Evolutionary conservation across 1,140 invertebrate species (phyloP), one percentile per base, ranked within the genome.

Genomic region (Papilio aristodemus): DNA sequence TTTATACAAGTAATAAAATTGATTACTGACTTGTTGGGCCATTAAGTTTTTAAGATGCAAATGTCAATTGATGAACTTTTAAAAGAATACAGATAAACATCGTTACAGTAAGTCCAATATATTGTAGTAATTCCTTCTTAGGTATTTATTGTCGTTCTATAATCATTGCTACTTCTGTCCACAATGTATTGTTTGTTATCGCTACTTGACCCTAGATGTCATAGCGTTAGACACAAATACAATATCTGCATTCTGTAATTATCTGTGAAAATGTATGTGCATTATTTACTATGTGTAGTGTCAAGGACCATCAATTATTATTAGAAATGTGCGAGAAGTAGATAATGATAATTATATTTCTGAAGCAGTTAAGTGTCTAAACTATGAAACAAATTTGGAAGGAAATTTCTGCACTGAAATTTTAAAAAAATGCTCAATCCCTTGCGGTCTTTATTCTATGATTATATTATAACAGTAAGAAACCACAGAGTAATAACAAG

Each of bases 121-220:
- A 32, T 32, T 54, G 46, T 19, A 54, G 8, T 22, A 14, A 6
- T 22, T 25, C 19, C 46, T 54, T 43, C 4, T 1, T 54, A 25
- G 19, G 46, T 9, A 22, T 54, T 22, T 25, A 19, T 50, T 50
- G 19, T 22, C 22, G 27, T 32, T 32, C 27, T 32, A 32, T 32
- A 32, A 32, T n/a, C 17, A 10, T 54, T 46, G 41, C 14, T 8
- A 9, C 27, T 46, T 46, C n/a, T n/a, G 8, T 25, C 17, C 6
- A 54, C 46, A 54, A 54, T 54, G 46, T 46, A 46, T 54, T 39
- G 10, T 39, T 54, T 46, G 43, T 46, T 54, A 54, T 54, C 46
- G 7, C 0, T 5, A 25, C 0, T 22, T 54, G 19, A 22, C 17
- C 10, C 46, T 25, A 54, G 46, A 54, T 54, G 46, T 54, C 46